Evolutionary conservation across 2,888 invertebrate genomes (phyloP).

Genomic region (Rotaria macrura): DNA sequence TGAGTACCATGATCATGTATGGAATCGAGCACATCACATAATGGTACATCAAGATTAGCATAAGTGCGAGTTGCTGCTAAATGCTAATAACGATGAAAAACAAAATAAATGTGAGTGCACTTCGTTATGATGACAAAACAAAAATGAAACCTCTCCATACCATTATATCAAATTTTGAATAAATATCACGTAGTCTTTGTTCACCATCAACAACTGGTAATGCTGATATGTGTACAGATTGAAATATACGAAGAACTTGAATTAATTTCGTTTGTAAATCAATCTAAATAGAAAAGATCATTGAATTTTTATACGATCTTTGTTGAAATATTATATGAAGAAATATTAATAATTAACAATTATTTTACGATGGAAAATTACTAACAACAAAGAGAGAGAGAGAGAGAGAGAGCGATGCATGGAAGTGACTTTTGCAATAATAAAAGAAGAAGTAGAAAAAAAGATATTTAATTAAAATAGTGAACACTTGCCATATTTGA

Average conservation of each 20-base stretch:
- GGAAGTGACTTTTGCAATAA: too few species aligned
- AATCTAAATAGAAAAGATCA: not conserved
- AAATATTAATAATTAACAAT: too few species aligned
- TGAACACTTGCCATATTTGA: too few species aligned
- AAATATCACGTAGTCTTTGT: not conserved
- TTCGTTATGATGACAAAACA: not conserved
- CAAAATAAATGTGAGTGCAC: not conserved
- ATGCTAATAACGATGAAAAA: not conserved
- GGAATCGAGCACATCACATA: not conserved
- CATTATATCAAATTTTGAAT: slow-evolving; percentile 20
- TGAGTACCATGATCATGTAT: not conserved
- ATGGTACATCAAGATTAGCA: not conserved
- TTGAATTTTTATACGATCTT: too few species aligned
- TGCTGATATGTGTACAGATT: not conserved
- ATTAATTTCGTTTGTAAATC: slow-evolving; percentile 6
- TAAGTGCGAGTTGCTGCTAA: not conserved
- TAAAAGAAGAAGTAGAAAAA: too few species aligned
- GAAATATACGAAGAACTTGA: not conserved
- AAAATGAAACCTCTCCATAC: not conserved
- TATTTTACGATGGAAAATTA: too few species aligned
- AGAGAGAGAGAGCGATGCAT: too few species aligned
- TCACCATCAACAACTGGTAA: not conserved
- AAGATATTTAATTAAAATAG: too few species aligned
- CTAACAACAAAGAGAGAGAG: too few species aligned
- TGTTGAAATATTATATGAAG: too few species aligned